phyloP scores from a whole-genome alignment of 2,113 vertebrate species.

The Psittacus erithacus region DNA sequence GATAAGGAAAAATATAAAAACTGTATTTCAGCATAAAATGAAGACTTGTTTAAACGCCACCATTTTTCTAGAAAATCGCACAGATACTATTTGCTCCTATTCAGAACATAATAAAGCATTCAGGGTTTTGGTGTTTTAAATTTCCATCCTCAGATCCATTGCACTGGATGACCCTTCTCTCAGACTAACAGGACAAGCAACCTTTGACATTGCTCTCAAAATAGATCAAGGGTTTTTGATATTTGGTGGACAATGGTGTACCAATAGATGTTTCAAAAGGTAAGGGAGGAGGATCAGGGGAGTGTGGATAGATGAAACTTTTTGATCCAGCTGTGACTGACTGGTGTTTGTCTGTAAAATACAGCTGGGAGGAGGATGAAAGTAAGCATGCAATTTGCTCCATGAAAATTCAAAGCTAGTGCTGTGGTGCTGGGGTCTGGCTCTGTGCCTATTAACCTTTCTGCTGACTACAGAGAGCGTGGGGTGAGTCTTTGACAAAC shows the following conservation, averaged over 20 bases:
- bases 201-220: background rate
- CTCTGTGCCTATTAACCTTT: background rate
- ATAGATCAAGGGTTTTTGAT: background rate
- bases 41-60: background rate
- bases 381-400: background rate
- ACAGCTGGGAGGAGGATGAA: background rate
- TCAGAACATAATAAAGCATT: background rate
- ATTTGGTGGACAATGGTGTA: background rate
- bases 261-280: background rate
- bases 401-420: background rate
- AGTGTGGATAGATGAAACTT: background rate
- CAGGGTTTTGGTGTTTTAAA: background rate
- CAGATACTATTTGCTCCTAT: background rate
- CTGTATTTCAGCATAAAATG: background rate
- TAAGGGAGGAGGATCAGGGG: background rate
- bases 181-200: background rate
- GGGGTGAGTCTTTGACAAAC: background rate
- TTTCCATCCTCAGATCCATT: background rate
- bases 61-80: background rate
- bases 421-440: background rate
- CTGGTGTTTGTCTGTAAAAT: background rate
- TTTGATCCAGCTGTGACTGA: background rate
- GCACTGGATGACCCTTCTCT: background rate
- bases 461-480: background rate
- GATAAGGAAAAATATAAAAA: background rate